Base-by-base conservation (phyloP, 1,140 invertebrate species). In the Cataglyphis hispanica region DNA sequence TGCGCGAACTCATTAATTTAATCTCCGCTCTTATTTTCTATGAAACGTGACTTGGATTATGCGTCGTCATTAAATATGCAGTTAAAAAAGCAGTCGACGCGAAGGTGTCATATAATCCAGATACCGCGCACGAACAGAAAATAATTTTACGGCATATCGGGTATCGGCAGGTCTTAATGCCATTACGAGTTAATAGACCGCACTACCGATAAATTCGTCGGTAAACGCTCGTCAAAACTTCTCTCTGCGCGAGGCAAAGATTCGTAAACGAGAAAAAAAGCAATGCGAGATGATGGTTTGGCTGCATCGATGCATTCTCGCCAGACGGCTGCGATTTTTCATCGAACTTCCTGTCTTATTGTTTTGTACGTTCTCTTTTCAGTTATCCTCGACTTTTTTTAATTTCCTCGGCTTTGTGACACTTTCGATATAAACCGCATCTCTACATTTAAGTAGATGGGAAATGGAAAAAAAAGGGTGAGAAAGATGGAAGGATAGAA, bases 101-200 rank as follows among this genome's bases (percentile, higher is more conserved):
- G 34, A 46, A 60, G 53, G 37, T 72, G 63, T 83, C 66, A 56
- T 53, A n/a, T 83, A 72, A 40, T 67, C 63, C 22, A 46, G 43
- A 16, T 19, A 34, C 31, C 66, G 77, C 67, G 37, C 40, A 61
- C 50, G 27, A 60, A 83, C 25, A 72, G 78, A 72, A 80, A 83
- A 83, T 83, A 83, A 83, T 83, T 83, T 72, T 83, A 83, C 53
- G 78, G 78, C 13, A 60, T 83, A 83, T 72, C 78, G n/a, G 67
- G 37, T 83, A 83, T 83, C 78, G 78, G 78, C 78, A 83, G 78
- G 66, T 83, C 78, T 84, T 84, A 77, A 84, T 84, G 58, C 72
- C 81, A 72, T 86, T 86, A 86, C 50, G 81, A 86, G 67, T 84
- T 75, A 78, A 84, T 83, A 74, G 67, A 84, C 43, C 50, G 50